Percentiles rank a stretch among this genome's conserved stretches.
Evolutionary conservation across 1,140 invertebrate species (phyloP).

Genomic region (Diorhabda carinulata): DNA sequence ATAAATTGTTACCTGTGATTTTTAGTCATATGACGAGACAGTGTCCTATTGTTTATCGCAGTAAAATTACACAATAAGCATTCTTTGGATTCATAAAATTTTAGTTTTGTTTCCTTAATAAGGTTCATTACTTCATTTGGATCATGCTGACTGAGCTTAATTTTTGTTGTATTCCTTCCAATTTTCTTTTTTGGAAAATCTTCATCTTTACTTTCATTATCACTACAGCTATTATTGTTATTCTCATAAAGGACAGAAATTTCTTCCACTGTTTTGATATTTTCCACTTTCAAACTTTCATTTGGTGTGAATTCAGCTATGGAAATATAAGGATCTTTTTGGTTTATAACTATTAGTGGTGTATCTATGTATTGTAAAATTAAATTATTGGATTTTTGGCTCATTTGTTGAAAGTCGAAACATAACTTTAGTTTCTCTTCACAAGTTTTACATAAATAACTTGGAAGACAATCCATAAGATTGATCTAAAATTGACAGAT

Average conservation of each 20-base stretch:
- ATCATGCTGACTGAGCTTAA: background rate
- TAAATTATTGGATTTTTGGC: background rate
- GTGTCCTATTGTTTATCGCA: background rate
- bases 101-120: background rate
- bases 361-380: no score
- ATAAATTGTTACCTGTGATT: background rate
- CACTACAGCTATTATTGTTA: background rate
- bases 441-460: background rate
- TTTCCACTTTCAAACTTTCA: no score
- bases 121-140: background rate
- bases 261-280: background rate
- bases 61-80: background rate
- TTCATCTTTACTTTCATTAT: background rate
- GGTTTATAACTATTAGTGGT: no score
- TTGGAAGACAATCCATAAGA: background rate
- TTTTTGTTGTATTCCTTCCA: background rate
- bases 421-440: background rate
- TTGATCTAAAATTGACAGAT: background rate
- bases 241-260: background rate
- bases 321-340: no score
- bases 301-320: no score
- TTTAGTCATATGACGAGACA: slow-evolving; percentile 1
- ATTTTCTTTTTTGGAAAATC: background rate
- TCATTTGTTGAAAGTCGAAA: background rate
- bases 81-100: slow-evolving; percentile 1